A percentile compares a stretch with the other conserved stretches of the same genome.
Evolutionary conservation across 2,113 vertebrate species (phyloP).

Genomic region (Typhlomys cinereus): DNA sequence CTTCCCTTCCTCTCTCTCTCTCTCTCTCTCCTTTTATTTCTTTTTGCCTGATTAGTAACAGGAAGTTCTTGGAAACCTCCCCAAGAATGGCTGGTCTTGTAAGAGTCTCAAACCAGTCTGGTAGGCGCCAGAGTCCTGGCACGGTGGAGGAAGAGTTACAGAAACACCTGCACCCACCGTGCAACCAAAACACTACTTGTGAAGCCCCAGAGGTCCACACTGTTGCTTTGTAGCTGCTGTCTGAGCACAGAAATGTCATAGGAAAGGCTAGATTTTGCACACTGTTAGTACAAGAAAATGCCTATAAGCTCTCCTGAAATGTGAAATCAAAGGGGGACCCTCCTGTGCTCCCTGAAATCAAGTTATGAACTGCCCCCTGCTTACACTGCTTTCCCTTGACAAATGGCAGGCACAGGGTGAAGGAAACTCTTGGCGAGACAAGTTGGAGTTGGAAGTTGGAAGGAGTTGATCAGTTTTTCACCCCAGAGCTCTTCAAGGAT

Average conservation of each 20-base stretch:
- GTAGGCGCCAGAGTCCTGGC: slow-evolving; percentile 66
- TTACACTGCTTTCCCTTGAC: slow-evolving; percentile 69
- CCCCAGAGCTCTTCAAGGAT: slow-evolving; percentile 67
- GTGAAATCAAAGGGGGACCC: background rate
- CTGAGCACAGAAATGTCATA: background rate
- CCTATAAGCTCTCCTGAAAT: background rate
- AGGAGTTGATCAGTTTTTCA: slow-evolving; percentile 69
- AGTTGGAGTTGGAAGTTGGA: slow-evolving; percentile 74
- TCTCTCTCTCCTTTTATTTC: slow-evolving; percentile 51
- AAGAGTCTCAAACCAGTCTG: slow-evolving; percentile 71
- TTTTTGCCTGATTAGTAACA: slow-evolving; percentile 62
- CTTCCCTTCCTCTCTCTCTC: slow-evolving; percentile 54
- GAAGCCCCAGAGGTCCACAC: background rate
- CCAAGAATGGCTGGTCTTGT: slow-evolving; percentile 74
- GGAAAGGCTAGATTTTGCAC: background rate
- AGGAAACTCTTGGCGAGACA: slow-evolving; percentile 65
- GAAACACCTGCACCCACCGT: slow-evolving; percentile 68
- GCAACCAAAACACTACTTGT: slow-evolving; percentile 37
- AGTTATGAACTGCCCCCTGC: slow-evolving; percentile 56
- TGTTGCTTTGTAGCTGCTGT: background rate
- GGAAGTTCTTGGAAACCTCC: slow-evolving; percentile 75
- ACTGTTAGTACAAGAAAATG: background rate
- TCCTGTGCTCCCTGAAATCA: slow-evolving; percentile 37
- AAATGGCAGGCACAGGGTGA: slow-evolving; percentile 72
- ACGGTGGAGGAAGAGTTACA: slow-evolving; percentile 43